Percentiles rank a stretch among this genome's conserved stretches.
These are phyloP conservation scores for Chymomyza caudatula DNA, from an alignment of 2,888 invertebrate genomes.

Conservation along the genomic window DNA sequence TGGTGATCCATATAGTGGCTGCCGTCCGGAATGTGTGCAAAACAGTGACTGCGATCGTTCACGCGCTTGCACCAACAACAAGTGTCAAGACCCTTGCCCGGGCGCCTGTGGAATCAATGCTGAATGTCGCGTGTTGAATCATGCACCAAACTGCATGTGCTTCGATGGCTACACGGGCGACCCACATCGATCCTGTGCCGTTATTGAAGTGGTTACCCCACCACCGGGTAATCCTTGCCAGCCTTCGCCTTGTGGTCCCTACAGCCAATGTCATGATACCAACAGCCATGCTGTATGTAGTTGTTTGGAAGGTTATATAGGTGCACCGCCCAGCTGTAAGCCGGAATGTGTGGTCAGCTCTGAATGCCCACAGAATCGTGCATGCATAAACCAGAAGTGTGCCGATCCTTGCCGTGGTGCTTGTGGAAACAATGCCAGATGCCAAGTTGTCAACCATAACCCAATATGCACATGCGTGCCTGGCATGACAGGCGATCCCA, in stretches of 20 bases:
- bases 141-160: slow-evolving; percentile 88
- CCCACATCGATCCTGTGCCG: slow-evolving; percentile 83
- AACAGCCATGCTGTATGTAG: slow-evolving; percentile 83
- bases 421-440: slow-evolving; percentile 83
- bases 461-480: slow-evolving; percentile 83
- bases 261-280: slow-evolving; percentile 82
- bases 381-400: slow-evolving; percentile 83
- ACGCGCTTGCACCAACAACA: slow-evolving; percentile 87
- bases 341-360: slow-evolving; percentile 84
- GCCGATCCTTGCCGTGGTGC: slow-evolving; percentile 83
- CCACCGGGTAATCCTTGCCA: slow-evolving; percentile 80
- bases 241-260: slow-evolving; percentile 84
- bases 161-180: slow-evolving; percentile 85
- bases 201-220: slow-evolving; percentile 67
- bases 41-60: slow-evolving; percentile 86
- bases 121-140: slow-evolving; percentile 86
- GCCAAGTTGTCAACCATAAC: slow-evolving; percentile 84
- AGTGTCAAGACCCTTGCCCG: slow-evolving; percentile 88
- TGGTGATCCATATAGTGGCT: slow-evolving; percentile 88
- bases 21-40: slow-evolving; percentile 89
- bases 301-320: slow-evolving; percentile 82
- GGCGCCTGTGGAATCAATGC: slow-evolving; percentile 88
- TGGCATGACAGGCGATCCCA: slow-evolving; percentile 84
- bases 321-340: slow-evolving; percentile 82
- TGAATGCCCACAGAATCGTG: slow-evolving; percentile 83